phyloP scores from a whole-genome alignment of 1,140 invertebrate genomes.

The Potamilus streckersoni region DNA sequence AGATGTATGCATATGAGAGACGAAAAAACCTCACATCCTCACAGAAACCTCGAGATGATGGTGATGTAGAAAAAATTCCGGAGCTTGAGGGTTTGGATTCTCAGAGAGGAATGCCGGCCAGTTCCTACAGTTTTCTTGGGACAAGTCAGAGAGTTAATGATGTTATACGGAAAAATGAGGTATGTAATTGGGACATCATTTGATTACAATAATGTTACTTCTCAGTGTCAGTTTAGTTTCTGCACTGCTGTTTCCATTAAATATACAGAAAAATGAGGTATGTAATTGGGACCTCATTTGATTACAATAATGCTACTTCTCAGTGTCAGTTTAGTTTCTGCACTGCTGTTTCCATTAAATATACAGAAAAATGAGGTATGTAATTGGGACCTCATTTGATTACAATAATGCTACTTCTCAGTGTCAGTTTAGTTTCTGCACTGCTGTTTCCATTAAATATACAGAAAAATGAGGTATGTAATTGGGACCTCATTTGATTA shows the following conservation, averaged over 20 bases:
- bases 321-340: too few species aligned
- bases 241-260: too few species aligned
- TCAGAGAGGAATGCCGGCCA: constrained; percentile 6
- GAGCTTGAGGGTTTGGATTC: constrained; percentile 11
- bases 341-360: too few species aligned
- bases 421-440: too few species aligned
- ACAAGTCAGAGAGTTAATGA: constrained; percentile 40
- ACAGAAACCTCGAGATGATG: constrained; percentile 28
- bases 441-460: too few species aligned
- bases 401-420: neutral
- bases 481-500: neutral
- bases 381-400: neutral
- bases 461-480: constrained; percentile 43
- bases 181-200: constrained; percentile 2
- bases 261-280: constrained; percentile 48
- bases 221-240: too few species aligned
- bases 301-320: neutral
- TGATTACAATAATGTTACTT: neutral
- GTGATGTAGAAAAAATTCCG: constrained; percentile 10
- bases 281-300: neutral
- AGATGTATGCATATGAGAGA: constrained; percentile 43
- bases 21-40: constrained; percentile 32
- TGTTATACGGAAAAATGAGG: constrained; percentile 48
- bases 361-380: constrained; percentile 46
- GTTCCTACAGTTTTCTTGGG: constrained; percentile 39